Conservation (phyloP, 2,888 invertebrate species). For the Amblyteles armatorius region DNA sequence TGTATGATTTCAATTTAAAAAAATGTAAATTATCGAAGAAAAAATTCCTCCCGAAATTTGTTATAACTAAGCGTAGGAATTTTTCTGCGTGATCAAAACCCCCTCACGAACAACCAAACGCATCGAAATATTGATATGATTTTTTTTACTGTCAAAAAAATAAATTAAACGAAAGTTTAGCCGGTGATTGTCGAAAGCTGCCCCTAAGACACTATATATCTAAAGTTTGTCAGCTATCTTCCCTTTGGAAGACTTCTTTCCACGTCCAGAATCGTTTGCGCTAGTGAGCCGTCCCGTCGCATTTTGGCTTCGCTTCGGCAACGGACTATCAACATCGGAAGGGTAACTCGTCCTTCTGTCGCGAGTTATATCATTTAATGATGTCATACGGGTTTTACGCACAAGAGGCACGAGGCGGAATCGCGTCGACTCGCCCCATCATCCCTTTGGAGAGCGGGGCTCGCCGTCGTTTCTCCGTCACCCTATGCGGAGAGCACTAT, state of each 20-base stretch:
- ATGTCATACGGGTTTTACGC: conserved; percentile 83
- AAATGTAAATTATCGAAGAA: too few relatives aligned
- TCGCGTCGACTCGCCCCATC: conserved; percentile 48
- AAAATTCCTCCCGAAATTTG: too few relatives aligned
- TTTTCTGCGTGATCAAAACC: too few relatives aligned
- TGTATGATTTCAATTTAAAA: too few relatives aligned
- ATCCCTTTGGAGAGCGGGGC: conserved; percentile 4
- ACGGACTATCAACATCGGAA: conserved; percentile 64
- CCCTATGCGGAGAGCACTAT: conserved; percentile 62
- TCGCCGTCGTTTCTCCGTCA: conserved; percentile 50
- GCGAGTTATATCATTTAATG: conserved; percentile 84
- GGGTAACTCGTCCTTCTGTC: conserved; percentile 67
- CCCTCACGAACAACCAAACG: too few relatives aligned
- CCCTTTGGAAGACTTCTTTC: background rate
- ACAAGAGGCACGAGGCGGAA: conserved; percentile 70
- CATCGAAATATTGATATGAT: too few relatives aligned
- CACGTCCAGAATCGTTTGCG: background rate
- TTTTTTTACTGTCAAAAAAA: too few relatives aligned
- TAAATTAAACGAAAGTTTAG: too few relatives aligned
- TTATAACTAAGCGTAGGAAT: too few relatives aligned
- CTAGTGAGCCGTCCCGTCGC: conserved; percentile 45
- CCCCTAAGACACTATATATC: too few relatives aligned
- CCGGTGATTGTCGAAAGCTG: too few relatives aligned
- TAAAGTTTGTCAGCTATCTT: too few relatives aligned
- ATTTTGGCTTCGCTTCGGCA: conserved; percentile 39